These are phyloP conservation scores for Archivesica marissinica DNA, from an alignment of 1,140 invertebrate genomes.

Conservation along the genomic window DNA sequence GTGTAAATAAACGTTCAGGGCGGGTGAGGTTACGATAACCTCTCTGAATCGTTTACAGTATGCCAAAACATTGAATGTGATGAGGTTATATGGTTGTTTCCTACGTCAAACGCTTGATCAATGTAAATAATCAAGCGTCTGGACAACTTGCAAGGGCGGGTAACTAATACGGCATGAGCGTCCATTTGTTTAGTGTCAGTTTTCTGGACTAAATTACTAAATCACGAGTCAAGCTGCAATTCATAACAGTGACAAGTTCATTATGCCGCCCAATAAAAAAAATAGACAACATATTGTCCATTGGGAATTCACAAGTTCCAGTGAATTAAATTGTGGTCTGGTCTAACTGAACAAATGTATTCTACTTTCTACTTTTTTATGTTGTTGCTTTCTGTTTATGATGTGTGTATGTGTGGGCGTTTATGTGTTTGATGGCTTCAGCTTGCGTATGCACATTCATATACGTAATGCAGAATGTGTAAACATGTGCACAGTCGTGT, in stretches of 20 bases:
- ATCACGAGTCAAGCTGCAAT: neutral
- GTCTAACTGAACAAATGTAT: no score
- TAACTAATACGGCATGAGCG: conserved; percentile 38
- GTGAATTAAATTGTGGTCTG: neutral
- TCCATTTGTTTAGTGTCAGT: conserved; percentile 45
- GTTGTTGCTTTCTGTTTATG: no score
- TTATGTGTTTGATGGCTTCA: no score
- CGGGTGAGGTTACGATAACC: neutral
- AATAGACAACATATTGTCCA: neutral
- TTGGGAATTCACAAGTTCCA: neutral
- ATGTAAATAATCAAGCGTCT: conserved; percentile 64
- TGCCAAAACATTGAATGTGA: conserved; percentile 2
- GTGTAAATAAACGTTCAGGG: conserved; percentile 14
- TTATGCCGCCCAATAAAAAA: conserved; percentile 26
- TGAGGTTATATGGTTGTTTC: neutral
- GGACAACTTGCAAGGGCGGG: conserved; percentile 52
- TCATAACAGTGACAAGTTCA: conserved; percentile 37
- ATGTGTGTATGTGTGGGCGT: no score
- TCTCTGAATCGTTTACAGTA: neutral
- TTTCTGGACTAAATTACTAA: conserved; percentile 27
- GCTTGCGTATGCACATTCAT: no score
- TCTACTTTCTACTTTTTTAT: no score
- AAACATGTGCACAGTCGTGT: no score
- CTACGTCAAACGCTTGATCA: conserved; percentile 58
- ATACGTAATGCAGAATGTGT: no score